Base-by-base conservation (phyloP, 1,140 invertebrate genomes). In the Drosophila persimilis region DNA sequence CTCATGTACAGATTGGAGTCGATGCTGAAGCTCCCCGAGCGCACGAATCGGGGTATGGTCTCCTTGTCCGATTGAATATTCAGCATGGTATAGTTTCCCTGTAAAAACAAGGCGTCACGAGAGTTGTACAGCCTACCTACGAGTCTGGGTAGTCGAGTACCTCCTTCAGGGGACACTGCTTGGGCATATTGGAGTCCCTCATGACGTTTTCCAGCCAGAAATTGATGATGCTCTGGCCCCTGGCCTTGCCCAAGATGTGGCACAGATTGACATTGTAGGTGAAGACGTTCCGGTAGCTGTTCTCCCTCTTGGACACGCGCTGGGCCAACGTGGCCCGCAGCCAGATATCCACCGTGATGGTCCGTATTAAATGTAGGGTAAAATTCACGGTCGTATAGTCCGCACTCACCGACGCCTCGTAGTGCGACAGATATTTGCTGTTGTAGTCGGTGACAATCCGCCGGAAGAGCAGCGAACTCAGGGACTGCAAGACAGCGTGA, bases 231-330 rank as follows among this genome's bases (percentile, higher is more conserved):
- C 60, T 80, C 15, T 47, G 47, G 11, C 61, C 54, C 3, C 58
- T 70, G 48, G 59, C 51, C 5, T 72, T 55, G 13, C 70, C 80
- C 31, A 86, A 43, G 8, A 85, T 39, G n/a, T 48, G 55, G 53
- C 81, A 85, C 2, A 85, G 15, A 29, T 86, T 77, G 13, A 86
- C 26, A 11, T 86, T 59, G 41, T 84, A 86, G 11, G 53, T 11
- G 22, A 84, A 77, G 17, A 86, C 39, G 2, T 53, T 35, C 22
- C 60, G 46, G 61, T 66, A 83, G 8, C 3, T 15, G 22, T 46
- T 26, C 9, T 20, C 52, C 4, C 1, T 51, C 22, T 67, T 79
- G 5, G 64, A 24, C n/a, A 61, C 64, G 9, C 55, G 50, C 41
- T 84, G 65, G 1, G 26, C 52, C 11, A 78, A 35, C 3, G 46